A percentile compares a stretch with the other conserved stretches of the same genome.
These are phyloP conservation scores for Campylomormyrus tamandua DNA, from an alignment of 2,113 vertebrate genomes.

Conservation along the genomic window DNA sequence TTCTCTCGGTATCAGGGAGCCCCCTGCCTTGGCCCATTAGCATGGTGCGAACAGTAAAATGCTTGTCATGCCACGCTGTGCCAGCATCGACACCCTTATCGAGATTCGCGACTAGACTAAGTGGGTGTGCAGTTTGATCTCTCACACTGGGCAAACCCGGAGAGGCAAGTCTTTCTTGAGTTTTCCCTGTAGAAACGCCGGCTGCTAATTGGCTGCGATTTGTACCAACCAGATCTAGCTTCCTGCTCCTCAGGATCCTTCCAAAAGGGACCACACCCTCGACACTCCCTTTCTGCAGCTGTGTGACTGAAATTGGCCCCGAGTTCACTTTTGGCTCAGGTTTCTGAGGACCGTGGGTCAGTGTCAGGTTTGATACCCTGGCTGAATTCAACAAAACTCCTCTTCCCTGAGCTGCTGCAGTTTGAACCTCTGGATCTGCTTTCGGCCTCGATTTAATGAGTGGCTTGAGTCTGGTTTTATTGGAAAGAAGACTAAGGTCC, in stretches of 20 bases:
- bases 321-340: background rate
- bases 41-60: background rate
- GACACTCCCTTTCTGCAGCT: background rate
- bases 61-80: background rate
- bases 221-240: background rate
- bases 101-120: background rate
- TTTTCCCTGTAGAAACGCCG: background rate
- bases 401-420: constrained; percentile 6
- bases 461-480: constrained; percentile 4
- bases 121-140: background rate
- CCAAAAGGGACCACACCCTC: background rate
- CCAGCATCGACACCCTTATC: background rate
- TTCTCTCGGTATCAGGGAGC: background rate
- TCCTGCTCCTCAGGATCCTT: background rate
- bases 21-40: background rate
- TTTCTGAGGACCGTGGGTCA: background rate
- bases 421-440: background rate
- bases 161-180: background rate
- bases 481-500: background rate
- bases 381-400: background rate
- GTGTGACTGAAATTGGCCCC: background rate
- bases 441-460: background rate
- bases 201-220: background rate
- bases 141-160: background rate
- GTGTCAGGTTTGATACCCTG: background rate